Evolutionary conservation across 2,113 vertebrate genomes (phyloP).

Genomic region (Cyprinus carpio): DNA sequence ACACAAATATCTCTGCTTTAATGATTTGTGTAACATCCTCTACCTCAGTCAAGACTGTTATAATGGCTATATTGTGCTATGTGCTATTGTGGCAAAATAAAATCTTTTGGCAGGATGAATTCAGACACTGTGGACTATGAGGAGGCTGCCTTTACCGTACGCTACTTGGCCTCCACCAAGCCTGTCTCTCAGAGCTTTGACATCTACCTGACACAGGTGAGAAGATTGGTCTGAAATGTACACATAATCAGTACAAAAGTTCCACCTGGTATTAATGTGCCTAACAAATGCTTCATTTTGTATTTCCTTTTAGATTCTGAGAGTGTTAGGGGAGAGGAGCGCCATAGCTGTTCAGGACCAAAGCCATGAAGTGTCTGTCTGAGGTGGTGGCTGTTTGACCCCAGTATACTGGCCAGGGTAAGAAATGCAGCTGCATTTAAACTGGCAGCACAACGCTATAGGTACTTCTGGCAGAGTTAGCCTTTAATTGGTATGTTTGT

Average conservation of each 20-base stretch:
- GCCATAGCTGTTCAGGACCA: constrained; percentile 98
- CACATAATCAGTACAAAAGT: neutral
- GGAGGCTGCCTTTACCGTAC: constrained; percentile 95
- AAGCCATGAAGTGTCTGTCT: constrained; percentile 99
- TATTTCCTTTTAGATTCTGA: constrained; percentile 81
- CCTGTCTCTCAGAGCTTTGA: constrained; percentile 99
- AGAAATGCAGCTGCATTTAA: constrained; percentile 31
- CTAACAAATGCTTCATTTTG: neutral
- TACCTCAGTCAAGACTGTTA: neutral
- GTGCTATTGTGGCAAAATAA: neutral
- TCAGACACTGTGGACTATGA: constrained; percentile 96
- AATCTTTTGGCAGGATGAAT: constrained; percentile 81
- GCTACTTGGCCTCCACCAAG: constrained; percentile 99
- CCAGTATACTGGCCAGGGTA: constrained; percentile 97
- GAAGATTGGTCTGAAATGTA: constrained; percentile 38
- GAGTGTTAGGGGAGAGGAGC: constrained; percentile 98
- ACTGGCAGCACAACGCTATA: neutral
- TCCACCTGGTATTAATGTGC: neutral
- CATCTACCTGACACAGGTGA: constrained; percentile 99
- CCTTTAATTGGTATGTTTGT: neutral
- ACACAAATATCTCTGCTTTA: neutral
- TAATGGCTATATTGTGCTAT: neutral
- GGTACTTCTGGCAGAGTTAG: neutral
- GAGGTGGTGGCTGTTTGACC: constrained; percentile 98
- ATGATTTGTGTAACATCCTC: neutral